phyloP scores from a whole-genome alignment of 2,888 invertebrate species.

The Trichogramma dendrolimi region DNA sequence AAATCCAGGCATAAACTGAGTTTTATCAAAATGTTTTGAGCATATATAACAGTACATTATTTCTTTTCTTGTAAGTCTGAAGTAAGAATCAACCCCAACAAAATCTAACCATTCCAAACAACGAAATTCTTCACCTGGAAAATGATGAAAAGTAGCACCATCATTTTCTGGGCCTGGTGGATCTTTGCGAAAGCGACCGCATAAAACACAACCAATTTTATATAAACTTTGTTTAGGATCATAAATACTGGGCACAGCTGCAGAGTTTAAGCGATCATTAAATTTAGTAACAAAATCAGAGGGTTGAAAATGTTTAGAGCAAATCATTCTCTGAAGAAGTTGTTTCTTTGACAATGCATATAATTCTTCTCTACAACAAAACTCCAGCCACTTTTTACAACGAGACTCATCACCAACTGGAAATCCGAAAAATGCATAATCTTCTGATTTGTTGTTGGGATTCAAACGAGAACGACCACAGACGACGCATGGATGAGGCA shows the following conservation, averaged over 20 bases:
- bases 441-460: slow-evolving; percentile 48
- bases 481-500: slow-evolving; percentile 51
- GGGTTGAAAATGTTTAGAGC: slow-evolving; percentile 47
- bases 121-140: slow-evolving; percentile 50
- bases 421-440: slow-evolving; percentile 50
- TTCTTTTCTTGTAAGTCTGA: slow-evolving; percentile 48
- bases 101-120: slow-evolving; percentile 50
- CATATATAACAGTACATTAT: slow-evolving; percentile 50
- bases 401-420: slow-evolving; percentile 48
- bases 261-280: slow-evolving; percentile 44
- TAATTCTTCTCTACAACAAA: slow-evolving; percentile 48
- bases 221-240: slow-evolving; percentile 49
- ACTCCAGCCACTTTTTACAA: slow-evolving; percentile 48
- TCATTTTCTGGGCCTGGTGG: slow-evolving; percentile 41
- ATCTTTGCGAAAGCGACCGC: slow-evolving; percentile 42
- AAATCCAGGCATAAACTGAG: slow-evolving; percentile 44
- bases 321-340: slow-evolving; percentile 48
- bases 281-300: slow-evolving; percentile 47
- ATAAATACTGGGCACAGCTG: slow-evolving; percentile 46
- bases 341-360: slow-evolving; percentile 49
- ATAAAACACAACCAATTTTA: slow-evolving; percentile 47
- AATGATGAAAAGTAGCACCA: slow-evolving; percentile 48
- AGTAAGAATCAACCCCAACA: slow-evolving; percentile 49
- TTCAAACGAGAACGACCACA: slow-evolving; percentile 51
- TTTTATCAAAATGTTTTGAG: slow-evolving; percentile 46